phyloP scores from a whole-genome alignment of 2,113 vertebrate genomes.

The Toxostoma redivivum region DNA sequence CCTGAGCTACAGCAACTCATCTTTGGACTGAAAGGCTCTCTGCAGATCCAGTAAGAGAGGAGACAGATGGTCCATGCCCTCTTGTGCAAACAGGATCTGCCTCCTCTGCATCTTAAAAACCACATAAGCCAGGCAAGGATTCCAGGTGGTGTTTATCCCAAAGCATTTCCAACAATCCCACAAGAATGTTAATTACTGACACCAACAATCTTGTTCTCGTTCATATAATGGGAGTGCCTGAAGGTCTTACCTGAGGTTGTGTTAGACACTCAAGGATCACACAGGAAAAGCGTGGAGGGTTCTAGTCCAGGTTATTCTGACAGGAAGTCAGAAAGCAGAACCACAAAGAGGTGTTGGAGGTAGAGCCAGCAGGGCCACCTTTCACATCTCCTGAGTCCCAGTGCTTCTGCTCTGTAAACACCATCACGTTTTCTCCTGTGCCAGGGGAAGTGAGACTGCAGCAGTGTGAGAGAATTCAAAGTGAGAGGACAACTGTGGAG shows the following conservation, averaged over 20 bases:
- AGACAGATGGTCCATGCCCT: not conserved
- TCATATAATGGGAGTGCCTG: slow-evolving; percentile 14
- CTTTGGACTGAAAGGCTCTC: not conserved
- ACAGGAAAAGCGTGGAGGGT: not conserved
- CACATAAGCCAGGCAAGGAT: not conserved
- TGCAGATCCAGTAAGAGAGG: not conserved
- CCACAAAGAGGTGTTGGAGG: not conserved
- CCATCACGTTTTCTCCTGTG: not conserved
- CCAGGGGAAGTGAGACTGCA: not conserved
- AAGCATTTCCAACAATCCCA: slow-evolving; percentile 49
- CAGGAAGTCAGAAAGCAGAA: not conserved
- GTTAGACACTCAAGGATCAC: rapidly evolving
- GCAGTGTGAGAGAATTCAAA: not conserved
- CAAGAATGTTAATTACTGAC: slow-evolving; percentile 61
- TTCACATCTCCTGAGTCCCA: not conserved
- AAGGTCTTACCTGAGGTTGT: slow-evolving; percentile 24
- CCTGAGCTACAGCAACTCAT: not conserved
- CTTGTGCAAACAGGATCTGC: not conserved
- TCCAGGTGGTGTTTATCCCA: slow-evolving; percentile 54
- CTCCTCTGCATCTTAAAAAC: slow-evolving; percentile 11
- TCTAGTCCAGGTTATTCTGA: not conserved
- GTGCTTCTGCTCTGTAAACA: not conserved
- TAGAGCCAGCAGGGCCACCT: not conserved
- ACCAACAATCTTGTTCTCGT: slow-evolving; percentile 46
- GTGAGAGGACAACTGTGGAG: not conserved